These are phyloP conservation scores for Salvelinus namaycush DNA, from an alignment of 2,113 vertebrate genomes.

Conservation along the genomic window DNA sequence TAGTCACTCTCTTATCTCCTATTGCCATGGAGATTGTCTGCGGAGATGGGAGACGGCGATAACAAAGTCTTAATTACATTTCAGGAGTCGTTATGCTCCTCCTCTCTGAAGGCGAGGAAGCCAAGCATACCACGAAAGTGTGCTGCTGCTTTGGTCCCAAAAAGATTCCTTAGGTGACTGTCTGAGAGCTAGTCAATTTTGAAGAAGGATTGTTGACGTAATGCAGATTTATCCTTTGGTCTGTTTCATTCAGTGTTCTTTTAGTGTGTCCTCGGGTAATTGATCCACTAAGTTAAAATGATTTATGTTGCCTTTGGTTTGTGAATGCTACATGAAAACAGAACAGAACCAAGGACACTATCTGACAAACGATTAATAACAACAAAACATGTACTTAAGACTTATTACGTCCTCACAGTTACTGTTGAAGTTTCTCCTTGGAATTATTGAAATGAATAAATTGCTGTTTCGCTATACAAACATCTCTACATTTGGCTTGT, in stretches of 20 bases:
- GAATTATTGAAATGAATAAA: constrained; percentile 22
- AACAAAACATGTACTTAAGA: neutral
- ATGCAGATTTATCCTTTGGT: too few species aligned
- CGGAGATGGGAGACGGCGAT: constrained; percentile 51
- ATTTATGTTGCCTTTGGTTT: too few species aligned
- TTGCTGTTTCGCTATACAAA: constrained; percentile 33
- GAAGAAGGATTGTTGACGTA: too few species aligned
- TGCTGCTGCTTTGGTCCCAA: too few species aligned
- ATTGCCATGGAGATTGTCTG: constrained; percentile 45
- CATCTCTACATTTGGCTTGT: constrained; percentile 23
- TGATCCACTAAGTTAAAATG: too few species aligned
- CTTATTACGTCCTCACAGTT: neutral
- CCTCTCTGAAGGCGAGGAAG: neutral
- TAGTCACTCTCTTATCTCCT: constrained; percentile 58
- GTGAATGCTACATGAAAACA: too few species aligned
- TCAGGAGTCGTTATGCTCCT: constrained; percentile 2
- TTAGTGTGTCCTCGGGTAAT: too few species aligned
- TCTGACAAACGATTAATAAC: neutral
- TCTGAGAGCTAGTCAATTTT: too few species aligned
- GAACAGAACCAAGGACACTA: neutral
- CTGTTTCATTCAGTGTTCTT: too few species aligned
- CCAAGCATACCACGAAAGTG: too few species aligned
- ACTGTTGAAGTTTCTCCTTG: neutral
- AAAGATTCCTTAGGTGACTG: too few species aligned
- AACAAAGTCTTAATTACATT: constrained; percentile 46